Evolutionary conservation across 37 sponge, comb jelly and placozoan genomes (phyloP), one percentile per base, ranked within the genome.

Genomic region (Ianthella basta): DNA sequence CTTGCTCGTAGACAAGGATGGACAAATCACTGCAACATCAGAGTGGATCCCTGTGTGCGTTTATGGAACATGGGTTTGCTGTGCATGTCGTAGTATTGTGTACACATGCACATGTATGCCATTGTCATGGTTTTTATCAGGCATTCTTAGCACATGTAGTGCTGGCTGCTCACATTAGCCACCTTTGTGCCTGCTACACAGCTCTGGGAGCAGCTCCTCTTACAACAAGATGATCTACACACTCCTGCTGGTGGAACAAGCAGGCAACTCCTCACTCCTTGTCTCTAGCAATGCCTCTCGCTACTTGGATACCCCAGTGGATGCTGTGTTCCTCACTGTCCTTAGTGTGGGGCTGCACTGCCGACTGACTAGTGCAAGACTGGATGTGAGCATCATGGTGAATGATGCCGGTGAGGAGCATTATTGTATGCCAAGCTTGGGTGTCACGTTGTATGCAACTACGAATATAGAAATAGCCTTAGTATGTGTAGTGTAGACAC

Each of bases 21-120:
- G 50, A 44, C 50, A 69, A 32, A 6, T 69, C 34, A 69, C 70
- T 69, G 70, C 35, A 34, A 69, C 34, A 69, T 69, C 70, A 33
- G 29, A 30, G 34, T 30, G 29, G 35, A 69, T 69, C 35, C 19
- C 19, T 32, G 35, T 35, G 18, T 34, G 70, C 33, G 29, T 35
- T 6, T 69, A 8, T 8, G 8, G 50, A 10, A 8, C 8, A 44
- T 44, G 50, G 1, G 35, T 30, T 1, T 69, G 63, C 10, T 61
- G 63, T 61, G 63, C 63, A 61, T 12, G n/a, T 61, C n/a, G n/a
- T 8, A 44, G 8, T 44, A 3, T 10, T 44, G 50, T 44, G 50
- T 44, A 44, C 50, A 44, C 8, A 44, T 44, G 50, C 8, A 8
- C 8, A 44, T 44, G 50, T 44, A 44, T 44, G n/a, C n/a, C n/a